Percentiles rank a stretch among this genome's conserved stretches.
Evolutionary conservation across 2,113 vertebrate genomes (phyloP).

Genomic region (Nettapus auritus): DNA sequence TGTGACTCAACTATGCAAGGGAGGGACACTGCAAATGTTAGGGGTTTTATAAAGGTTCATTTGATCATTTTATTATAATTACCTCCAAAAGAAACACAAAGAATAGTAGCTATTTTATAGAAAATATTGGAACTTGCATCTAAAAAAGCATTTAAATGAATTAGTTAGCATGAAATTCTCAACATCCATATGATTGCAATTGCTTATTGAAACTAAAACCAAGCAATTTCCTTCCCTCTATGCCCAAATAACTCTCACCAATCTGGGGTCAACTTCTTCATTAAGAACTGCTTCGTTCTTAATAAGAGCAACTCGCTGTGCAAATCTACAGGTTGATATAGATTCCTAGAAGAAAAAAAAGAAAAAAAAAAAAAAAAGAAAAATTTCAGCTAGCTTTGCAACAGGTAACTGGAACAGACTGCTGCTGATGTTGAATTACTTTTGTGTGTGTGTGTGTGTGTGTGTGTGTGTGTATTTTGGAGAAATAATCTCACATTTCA

Average conservation of each 20-base stretch:
- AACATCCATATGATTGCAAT: not conserved
- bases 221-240: not conserved
- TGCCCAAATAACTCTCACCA: constrained; percentile 81
- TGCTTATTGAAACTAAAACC: not conserved
- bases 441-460: no score
- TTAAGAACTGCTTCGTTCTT: constrained; percentile 94
- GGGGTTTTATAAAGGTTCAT: not conserved
- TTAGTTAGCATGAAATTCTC: not conserved
- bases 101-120: not conserved
- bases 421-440: not conserved
- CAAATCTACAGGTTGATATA: constrained; percentile 96
- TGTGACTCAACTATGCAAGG: no score
- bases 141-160: not conserved
- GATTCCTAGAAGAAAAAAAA: constrained; percentile 83
- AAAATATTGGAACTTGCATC: not conserved
- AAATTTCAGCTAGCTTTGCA: not conserved
- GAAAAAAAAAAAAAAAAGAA: not conserved
- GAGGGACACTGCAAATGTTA: not conserved
- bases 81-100: not conserved
- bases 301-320: constrained; percentile 93
- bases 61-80: not conserved
- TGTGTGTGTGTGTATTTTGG: not conserved
- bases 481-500: not conserved
- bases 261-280: constrained; percentile 91
- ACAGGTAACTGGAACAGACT: not conserved